phyloP scores from a whole-genome alignment of 2,113 vertebrate genomes.

The Mohoua ochrocephala region DNA sequence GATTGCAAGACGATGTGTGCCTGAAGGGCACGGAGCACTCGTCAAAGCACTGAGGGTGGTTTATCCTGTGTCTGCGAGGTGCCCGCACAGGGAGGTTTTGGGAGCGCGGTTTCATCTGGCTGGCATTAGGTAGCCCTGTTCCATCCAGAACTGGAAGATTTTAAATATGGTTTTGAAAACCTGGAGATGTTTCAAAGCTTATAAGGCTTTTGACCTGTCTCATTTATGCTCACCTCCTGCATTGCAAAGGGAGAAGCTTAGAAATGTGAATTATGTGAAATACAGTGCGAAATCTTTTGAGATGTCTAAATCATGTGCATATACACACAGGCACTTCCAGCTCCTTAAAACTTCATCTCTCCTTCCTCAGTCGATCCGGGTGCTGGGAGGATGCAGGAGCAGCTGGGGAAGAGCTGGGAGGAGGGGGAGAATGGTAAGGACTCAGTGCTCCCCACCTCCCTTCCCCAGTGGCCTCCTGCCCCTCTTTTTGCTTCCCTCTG shows the following conservation, averaged over 20 bases:
- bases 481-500: background rate
- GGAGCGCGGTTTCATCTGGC: background rate
- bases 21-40: background rate
- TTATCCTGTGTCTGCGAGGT: background rate
- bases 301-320: background rate
- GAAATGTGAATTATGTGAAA: background rate
- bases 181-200: background rate
- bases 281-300: constrained; percentile 13
- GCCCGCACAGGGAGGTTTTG: accelerated
- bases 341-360: background rate
- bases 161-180: background rate
- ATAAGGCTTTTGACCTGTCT: constrained; percentile 14
- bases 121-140: background rate
- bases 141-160: background rate
- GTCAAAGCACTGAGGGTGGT: background rate
- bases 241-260: background rate
- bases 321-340: background rate
- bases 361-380: accelerated
- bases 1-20: background rate
- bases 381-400: accelerated
- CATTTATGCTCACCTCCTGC: background rate
- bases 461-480: background rate
- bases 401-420: background rate
- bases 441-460: accelerated
- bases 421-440: background rate